Base-by-base conservation (phyloP, 2,797 vertebrate species). In the Presbytis comata region DNA sequence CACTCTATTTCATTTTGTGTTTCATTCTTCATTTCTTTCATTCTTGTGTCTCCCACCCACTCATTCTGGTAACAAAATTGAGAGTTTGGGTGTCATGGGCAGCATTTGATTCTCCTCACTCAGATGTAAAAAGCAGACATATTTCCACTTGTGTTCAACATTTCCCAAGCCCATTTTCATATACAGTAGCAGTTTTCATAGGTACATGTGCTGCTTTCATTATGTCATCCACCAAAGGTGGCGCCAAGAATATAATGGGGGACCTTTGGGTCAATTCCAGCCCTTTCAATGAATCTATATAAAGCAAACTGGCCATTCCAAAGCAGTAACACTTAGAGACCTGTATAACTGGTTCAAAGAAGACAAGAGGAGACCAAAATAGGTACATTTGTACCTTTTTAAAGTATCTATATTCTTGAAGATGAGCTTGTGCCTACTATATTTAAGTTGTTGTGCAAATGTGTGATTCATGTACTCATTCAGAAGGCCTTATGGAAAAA, bases 91-190 rank as follows among this genome's bases (percentile, higher is more conserved):
- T 44, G 1, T 17, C 59, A 5, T 30, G 26, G 22, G 30, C 39
- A 64, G 46, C 12, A 28, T 95, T 79, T 57, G 17, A 85, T 89
- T 64, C 44, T 92, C 21, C 44, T 93, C 81, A 67, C 21, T 82
- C 57, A 48, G 53, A 93, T 79, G 64, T 82, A 82, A 96, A 96
- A 96, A 92, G 33, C 95, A 96, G 79, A 86, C 24, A 46, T 70
- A 80, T 46, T 74, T 85, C 36, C 59, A 92, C 57, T 97, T 96
- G 82, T 91, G 74, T 61, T 86, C 76, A 46, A 72, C 14, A 30
- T 76, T 76, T 92, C 24, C 33, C 81, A 57, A 80, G 48, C 55
- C 76, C 13, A 41, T 91, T 50, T 87, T 91, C 57, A 75, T 28
- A 95, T 61, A 86, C 39, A 67, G 79, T 44, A 64, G 93, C 39